Conservation (phyloP, 2,113 vertebrate species). For the Sphaerodactylus townsendi region DNA sequence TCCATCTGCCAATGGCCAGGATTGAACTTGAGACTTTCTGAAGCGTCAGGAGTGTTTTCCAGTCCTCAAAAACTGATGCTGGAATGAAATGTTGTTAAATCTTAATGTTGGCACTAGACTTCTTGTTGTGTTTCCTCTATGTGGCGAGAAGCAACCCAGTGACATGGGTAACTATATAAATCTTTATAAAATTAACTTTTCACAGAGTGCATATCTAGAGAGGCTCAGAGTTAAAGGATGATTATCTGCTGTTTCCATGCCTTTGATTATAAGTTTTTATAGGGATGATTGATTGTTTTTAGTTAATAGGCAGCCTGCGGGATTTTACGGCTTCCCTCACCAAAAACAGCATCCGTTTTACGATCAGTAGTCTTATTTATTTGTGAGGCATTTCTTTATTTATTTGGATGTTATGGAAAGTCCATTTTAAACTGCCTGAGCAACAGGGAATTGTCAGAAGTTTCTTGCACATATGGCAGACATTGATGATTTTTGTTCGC, state of each 20-base stretch:
- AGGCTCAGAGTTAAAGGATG: neutral
- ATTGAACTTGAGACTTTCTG: no score
- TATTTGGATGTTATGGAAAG: neutral
- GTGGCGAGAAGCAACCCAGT: neutral
- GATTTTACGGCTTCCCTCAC: neutral
- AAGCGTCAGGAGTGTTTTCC: no score
- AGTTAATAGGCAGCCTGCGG: neutral
- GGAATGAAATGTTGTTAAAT: no score
- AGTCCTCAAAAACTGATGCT: no score
- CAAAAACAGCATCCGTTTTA: no score
- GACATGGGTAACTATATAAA: neutral
- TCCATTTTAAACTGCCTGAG: no score
- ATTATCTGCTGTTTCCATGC: neutral
- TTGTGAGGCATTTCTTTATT: neutral
- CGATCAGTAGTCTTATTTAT: neutral
- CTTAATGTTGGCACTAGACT: no score
- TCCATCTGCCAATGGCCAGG: no score
- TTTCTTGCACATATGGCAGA: neutral
- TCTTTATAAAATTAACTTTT: neutral
- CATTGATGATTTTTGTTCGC: neutral
- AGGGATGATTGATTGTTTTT: slow-evolving; percentile 2
- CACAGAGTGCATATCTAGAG: neutral
- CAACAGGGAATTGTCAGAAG: neutral
- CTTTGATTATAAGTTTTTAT: neutral
- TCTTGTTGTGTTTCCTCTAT: neutral